Conservation (phyloP, 2,113 vertebrate genomes). For the Forbesichthys papilliferus region DNA sequence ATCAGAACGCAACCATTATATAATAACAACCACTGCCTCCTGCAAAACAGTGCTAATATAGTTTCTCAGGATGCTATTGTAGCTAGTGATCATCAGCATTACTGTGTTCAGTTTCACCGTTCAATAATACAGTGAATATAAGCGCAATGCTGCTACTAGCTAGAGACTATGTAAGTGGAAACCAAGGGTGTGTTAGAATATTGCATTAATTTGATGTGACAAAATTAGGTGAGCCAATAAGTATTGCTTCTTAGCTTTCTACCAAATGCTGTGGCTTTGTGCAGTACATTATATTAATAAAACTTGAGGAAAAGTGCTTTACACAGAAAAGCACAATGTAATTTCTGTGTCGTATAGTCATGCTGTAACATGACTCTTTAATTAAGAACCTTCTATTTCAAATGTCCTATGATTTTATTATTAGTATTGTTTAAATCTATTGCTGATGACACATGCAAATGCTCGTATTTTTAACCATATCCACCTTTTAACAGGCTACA, state of each 20-base stretch:
- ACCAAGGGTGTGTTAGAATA: background rate
- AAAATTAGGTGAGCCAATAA: conserved; percentile 21
- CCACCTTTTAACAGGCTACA: background rate
- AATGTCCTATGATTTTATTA: too few relatives aligned
- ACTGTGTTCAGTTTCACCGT: too few relatives aligned
- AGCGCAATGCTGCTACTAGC: too few relatives aligned
- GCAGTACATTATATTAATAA: background rate
- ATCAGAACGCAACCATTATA: too few relatives aligned
- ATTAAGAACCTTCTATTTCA: too few relatives aligned
- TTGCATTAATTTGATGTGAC: conserved; percentile 28
- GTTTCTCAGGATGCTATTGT: too few relatives aligned
- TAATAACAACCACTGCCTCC: too few relatives aligned
- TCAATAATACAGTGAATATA: too few relatives aligned
- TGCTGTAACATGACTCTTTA: background rate
- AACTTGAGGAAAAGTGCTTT: background rate
- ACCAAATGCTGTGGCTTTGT: background rate
- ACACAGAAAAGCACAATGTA: background rate
- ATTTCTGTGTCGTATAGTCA: background rate
- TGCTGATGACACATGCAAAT: background rate
- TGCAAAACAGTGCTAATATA: too few relatives aligned
- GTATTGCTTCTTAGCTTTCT: too few relatives aligned
- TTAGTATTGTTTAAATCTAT: background rate
- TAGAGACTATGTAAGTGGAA: too few relatives aligned
- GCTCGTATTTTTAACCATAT: background rate
- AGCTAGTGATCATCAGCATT: too few relatives aligned